A percentile compares a stretch with the other conserved stretches of the same genome.
Conservation (phyloP, 2,888 invertebrate species). For the Drosophila affinis region DNA sequence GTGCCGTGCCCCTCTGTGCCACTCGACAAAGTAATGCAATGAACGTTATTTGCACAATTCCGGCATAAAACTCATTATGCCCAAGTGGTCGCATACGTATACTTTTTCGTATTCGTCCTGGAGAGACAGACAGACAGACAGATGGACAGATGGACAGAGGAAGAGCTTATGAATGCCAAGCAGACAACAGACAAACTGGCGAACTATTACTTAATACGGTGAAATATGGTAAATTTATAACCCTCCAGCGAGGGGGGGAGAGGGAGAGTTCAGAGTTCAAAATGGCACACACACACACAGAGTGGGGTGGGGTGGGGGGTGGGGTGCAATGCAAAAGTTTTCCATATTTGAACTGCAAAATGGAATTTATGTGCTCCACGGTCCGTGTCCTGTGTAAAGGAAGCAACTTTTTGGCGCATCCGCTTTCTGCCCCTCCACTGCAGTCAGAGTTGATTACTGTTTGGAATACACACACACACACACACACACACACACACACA, state of each 20-base stretch:
- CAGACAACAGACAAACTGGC: slow-evolving; percentile 22
- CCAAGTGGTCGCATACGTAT: slow-evolving; percentile 45
- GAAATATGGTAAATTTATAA: slow-evolving; percentile 56
- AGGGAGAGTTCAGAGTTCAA: slow-evolving; percentile 35
- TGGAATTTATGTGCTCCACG: slow-evolving; percentile 53
- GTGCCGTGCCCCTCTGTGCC: slow-evolving; percentile 4
- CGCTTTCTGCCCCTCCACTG: slow-evolving; percentile 3
- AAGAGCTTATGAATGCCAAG: slow-evolving; percentile 33
- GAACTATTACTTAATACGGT: slow-evolving; percentile 60
- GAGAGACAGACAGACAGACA: too few relatives aligned
- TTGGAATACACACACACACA: slow-evolving; percentile 33
- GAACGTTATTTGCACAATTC: slow-evolving; percentile 36
- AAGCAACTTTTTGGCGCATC: slow-evolving; percentile 14
- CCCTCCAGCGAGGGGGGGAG: slow-evolving; percentile 10
- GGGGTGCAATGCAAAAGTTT: slow-evolving; percentile 35
- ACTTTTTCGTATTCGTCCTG: slow-evolving; percentile 2
- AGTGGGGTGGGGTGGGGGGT: slow-evolving; percentile 5
- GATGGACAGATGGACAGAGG: slow-evolving; percentile 4
- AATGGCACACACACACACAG: slow-evolving; percentile 21
- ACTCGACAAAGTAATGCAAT: slow-evolving; percentile 35
- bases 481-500: slow-evolving; percentile 41
- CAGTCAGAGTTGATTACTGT: slow-evolving; percentile 48
- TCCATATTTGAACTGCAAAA: slow-evolving; percentile 61
- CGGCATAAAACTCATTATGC: slow-evolving; percentile 41
- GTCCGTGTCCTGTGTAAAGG: slow-evolving; percentile 13